These are phyloP conservation scores for Macrophya alboannulata DNA, from an alignment of 2,888 invertebrate genomes.

Conservation along the genomic window DNA sequence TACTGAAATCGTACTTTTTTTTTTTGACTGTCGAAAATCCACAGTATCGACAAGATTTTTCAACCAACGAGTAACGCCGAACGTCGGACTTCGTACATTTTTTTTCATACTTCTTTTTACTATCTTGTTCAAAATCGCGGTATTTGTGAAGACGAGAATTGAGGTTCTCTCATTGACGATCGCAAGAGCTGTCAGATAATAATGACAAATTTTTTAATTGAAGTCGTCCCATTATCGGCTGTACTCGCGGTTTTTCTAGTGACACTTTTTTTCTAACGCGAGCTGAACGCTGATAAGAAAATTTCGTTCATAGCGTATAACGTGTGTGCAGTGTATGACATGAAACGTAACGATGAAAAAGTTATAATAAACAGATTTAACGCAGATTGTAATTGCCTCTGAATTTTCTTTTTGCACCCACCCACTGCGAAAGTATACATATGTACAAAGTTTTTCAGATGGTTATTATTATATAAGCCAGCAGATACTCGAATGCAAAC, in stretches of 20 bases:
- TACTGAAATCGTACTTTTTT: not conserved
- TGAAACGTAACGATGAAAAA: not conserved
- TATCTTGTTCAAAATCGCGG: not conserved
- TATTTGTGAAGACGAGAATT: not conserved
- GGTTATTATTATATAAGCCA: not conserved
- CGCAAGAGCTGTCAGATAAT: constrained; percentile 2
- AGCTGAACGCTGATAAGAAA: not conserved
- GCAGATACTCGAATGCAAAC: not conserved
- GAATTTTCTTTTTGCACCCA: not conserved
- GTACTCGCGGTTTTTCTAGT: not conserved
- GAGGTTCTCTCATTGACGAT: not conserved
- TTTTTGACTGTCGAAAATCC: not conserved
- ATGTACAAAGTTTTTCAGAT: not conserved
- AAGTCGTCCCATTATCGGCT: not conserved
- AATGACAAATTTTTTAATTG: not conserved
- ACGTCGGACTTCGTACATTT: too few species aligned
- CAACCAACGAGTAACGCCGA: too few species aligned
- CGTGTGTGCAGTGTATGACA: not conserved
- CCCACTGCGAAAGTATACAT: too few species aligned
- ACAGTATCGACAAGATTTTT: not conserved
- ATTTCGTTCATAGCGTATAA: not conserved
- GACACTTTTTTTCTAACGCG: not conserved
- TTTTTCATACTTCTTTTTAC: not conserved
- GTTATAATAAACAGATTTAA: not conserved
- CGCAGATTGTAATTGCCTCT: not conserved